Evolutionary conservation across 1,140 invertebrate genomes (phyloP).

Genomic region (Musca domestica): DNA sequence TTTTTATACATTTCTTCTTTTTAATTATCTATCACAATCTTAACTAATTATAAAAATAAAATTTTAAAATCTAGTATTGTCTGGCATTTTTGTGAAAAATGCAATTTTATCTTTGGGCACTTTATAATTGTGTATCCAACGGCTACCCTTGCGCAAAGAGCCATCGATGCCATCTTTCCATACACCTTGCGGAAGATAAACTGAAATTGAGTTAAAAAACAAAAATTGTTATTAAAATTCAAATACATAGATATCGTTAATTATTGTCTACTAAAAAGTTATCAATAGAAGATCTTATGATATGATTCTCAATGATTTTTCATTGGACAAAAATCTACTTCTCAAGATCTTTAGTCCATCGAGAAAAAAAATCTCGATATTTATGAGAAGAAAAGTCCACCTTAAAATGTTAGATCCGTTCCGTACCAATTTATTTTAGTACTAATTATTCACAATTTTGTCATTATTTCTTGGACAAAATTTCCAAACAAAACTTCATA

Average conservation of each 20-base stretch:
- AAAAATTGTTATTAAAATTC: neutral
- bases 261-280: neutral
- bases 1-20: no score
- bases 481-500: no score
- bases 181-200: constrained; percentile 83
- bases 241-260: neutral
- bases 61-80: constrained; percentile 74
- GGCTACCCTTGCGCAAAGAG: constrained; percentile 77
- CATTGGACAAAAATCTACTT: no score
- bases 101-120: constrained; percentile 77
- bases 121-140: constrained; percentile 85
- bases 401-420: no score
- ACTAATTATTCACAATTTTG: no score
- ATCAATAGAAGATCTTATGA: neutral
- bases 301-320: neutral
- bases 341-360: no score
- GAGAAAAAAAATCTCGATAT: no score
- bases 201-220: constrained; percentile 46
- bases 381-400: no score
- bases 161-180: constrained; percentile 89
- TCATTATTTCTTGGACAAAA: no score
- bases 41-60: neutral
- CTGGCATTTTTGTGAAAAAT: constrained; percentile 81
- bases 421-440: no score
- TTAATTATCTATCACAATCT: constrained; percentile 26